Base-by-base conservation (phyloP, 2,888 invertebrate genomes). In the Lasioglossum vierecki region DNA sequence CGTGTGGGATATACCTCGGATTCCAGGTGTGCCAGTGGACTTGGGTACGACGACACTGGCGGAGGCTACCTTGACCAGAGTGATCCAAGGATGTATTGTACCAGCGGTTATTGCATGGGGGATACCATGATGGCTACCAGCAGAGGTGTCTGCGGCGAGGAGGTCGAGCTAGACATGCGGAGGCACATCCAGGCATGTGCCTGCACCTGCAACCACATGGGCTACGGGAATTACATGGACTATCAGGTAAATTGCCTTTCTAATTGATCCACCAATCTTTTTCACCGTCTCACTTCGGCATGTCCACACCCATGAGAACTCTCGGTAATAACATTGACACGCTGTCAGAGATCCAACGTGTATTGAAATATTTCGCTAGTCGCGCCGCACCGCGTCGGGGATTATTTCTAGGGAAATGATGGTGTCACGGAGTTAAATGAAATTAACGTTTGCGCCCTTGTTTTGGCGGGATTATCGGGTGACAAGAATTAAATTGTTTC, bases 161-260 rank as follows among this genome's bases (percentile, higher is more conserved):
- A 97, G 95, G 96, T 98, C 93, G 98, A 98, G 95, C 96, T 98
- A 95, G 98, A 98, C 96, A 96, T 98, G 95, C 96, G 98, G 95
- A 97, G 97, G 95, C 98, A 98, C 96, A 98, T 98, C 95, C 97
- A 98, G 95, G 97, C 97, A 95, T 98, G 98, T 96, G 97, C 98
- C 92, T 98, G 98, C 96, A 97, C 98, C 93, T 98, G 98, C 96
- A 98, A 98, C 96, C 98, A 98, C 96, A 97, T 98, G 97, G 98
- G 98, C 95, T 98, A 98, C 96, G 98, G 98, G 93, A 98, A 98
- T 96, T 98, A 97, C 95, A 97, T 98, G 97, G 98, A 98, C 96
- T 98, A 98, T 96, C 98, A 98, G 97, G 97, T 97, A 95, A 95
- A 93, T 88, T 49, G 44, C 8, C 66, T 4, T 68, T 83, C 18